Conservation (phyloP, 37 sponge, comb jelly and placozoan species). For the Corticium candelabrum region DNA sequence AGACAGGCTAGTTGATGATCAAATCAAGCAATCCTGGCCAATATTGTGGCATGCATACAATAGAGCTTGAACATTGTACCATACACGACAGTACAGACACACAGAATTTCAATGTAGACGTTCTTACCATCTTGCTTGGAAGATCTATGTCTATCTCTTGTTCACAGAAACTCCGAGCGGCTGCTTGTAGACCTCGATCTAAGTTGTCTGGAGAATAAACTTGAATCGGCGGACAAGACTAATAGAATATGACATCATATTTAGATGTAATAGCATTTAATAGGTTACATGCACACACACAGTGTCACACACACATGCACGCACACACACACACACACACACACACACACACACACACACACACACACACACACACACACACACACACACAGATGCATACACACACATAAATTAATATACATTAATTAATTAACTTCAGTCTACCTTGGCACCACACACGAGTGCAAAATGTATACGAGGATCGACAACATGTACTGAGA, state of each 20-base stretch:
- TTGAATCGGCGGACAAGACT: constrained; percentile 85
- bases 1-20: no score
- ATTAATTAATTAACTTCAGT: not conserved
- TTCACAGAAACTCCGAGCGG: constrained; percentile 46
- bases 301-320: not conserved
- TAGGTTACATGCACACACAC: not conserved
- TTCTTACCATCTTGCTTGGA: not conserved
- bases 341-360: not conserved
- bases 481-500: constrained; percentile 41
- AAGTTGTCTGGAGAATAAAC: constrained; percentile 66
- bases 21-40: no score
- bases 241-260: not conserved
- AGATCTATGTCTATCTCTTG: constrained; percentile 53
- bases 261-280: no score
- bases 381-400: no score
- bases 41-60: no score
- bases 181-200: constrained; percentile 39
- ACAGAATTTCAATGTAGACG: no score
- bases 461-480: constrained; percentile 82
- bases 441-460: constrained; percentile 83
- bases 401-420: not conserved
- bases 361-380: not conserved
- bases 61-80: no score
- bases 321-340: not conserved
- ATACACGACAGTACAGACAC: no score